phyloP scores from a whole-genome alignment of 1,140 invertebrate genomes.

The Ruditapes philippinarum region DNA sequence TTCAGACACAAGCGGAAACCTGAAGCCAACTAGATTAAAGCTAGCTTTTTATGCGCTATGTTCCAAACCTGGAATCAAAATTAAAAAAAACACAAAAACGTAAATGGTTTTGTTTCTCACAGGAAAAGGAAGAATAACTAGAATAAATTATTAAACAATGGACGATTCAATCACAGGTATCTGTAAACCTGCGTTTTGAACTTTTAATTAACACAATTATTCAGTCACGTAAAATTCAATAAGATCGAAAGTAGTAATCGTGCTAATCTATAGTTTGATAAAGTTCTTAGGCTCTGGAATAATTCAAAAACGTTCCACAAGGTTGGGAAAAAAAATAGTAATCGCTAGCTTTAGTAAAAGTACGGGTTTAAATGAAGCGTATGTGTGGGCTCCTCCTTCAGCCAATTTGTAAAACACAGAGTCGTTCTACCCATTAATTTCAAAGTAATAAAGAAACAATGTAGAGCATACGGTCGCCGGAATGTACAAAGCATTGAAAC shows the following conservation, averaged over 20 bases:
- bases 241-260: not conserved
- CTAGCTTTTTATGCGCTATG: too few relatives aligned
- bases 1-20: too few relatives aligned
- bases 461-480: not conserved
- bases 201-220: slow-evolving; percentile 28
- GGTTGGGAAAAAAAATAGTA: not conserved
- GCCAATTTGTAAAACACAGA: slow-evolving; percentile 24
- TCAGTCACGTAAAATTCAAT: slow-evolving; percentile 17
- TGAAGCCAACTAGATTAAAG: too few relatives aligned
- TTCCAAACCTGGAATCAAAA: too few relatives aligned
- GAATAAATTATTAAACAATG: too few relatives aligned
- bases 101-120: too few relatives aligned
- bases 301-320: not conserved
- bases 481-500: not conserved
- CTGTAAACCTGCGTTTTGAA: too few relatives aligned
- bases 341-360: slow-evolving; percentile 1
- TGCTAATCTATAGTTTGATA: slow-evolving; percentile 18
- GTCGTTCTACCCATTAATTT: slow-evolving; percentile 4
- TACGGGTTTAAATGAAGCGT: slow-evolving; percentile 19
- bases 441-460: slow-evolving; percentile 22
- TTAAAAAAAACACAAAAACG: too few relatives aligned
- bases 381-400: not conserved
- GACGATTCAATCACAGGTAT: too few relatives aligned
- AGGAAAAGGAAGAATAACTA: too few relatives aligned
- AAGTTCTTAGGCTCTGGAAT: not conserved